These are phyloP conservation scores for Agrotis puta DNA, from an alignment of 2,888 invertebrate species.

Conservation along the genomic window DNA sequence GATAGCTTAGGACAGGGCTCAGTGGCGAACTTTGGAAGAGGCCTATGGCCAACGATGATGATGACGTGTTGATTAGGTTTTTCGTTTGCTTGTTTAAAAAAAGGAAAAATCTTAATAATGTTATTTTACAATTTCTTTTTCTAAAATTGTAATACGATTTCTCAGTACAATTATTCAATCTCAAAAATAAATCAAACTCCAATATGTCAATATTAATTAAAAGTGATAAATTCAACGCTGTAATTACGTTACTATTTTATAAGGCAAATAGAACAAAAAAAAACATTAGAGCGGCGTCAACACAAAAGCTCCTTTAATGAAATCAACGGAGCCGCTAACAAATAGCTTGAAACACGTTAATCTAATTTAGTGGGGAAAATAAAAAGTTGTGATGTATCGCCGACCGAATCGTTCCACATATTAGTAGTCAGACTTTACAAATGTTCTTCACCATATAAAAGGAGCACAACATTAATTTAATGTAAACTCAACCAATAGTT, in stretches of 20 bases:
- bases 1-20: no score
- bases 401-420: slow-evolving; percentile 69
- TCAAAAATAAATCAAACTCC: slow-evolving; percentile 51
- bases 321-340: slow-evolving; percentile 82
- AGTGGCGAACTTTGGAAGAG: no score
- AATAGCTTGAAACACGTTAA: slow-evolving; percentile 80
- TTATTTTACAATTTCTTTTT: background rate
- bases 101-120: no score
- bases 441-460: slow-evolving; percentile 71
- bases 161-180: background rate
- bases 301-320: slow-evolving; percentile 80
- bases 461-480: slow-evolving; percentile 76
- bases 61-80: no score
- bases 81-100: no score
- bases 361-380: slow-evolving; percentile 80
- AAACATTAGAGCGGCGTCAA: slow-evolving; percentile 69
- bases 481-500: slow-evolving; percentile 72
- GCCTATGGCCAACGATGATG: no score
- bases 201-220: slow-evolving; percentile 67
- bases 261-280: slow-evolving; percentile 63
- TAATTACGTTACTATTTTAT: slow-evolving; percentile 68
- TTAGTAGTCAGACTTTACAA: slow-evolving; percentile 69
- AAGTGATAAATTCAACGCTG: slow-evolving; percentile 63
- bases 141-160: background rate
- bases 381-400: slow-evolving; percentile 69